phyloP scores from a whole-genome alignment of 2,888 invertebrate genomes.

The Synergus umbraculus region DNA sequence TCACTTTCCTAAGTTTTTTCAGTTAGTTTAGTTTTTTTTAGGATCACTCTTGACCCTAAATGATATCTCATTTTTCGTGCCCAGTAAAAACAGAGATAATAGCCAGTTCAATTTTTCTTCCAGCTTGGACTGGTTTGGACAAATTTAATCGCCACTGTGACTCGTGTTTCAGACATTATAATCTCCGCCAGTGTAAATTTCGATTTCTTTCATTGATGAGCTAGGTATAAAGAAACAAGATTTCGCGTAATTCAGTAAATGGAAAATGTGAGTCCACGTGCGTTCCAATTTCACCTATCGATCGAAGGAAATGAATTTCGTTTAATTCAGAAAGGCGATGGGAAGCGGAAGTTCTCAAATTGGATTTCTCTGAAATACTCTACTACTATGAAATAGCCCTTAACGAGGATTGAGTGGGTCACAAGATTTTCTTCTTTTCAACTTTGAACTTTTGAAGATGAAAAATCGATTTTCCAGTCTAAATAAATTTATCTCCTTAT shows the following conservation, averaged over 20 bases:
- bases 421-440: constrained; percentile 18
- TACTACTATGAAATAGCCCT: constrained; percentile 8
- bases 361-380: constrained; percentile 27
- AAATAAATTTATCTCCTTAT: background rate
- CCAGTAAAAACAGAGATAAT: background rate
- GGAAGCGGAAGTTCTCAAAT: constrained; percentile 33
- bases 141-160: background rate
- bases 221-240: constrained; percentile 34
- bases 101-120: background rate
- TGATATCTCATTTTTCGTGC: background rate
- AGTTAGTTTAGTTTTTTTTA: background rate
- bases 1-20: background rate
- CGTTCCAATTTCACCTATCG: constrained; percentile 9
- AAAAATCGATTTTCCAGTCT: background rate
- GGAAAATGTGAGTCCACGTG: constrained; percentile 43
- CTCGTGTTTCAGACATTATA: background rate
- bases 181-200: background rate
- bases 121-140: background rate
- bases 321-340: constrained; percentile 41
- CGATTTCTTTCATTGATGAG: background rate
- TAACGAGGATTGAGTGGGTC: constrained; percentile 11
- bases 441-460: background rate
- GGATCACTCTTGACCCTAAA: background rate
- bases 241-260: constrained; percentile 44
- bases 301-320: constrained; percentile 44